A percentile compares a stretch with the other conserved stretches of the same genome.
phyloP scores from a whole-genome alignment of 2,797 vertebrate genomes.

The Hypotaenidia philippensis region DNA sequence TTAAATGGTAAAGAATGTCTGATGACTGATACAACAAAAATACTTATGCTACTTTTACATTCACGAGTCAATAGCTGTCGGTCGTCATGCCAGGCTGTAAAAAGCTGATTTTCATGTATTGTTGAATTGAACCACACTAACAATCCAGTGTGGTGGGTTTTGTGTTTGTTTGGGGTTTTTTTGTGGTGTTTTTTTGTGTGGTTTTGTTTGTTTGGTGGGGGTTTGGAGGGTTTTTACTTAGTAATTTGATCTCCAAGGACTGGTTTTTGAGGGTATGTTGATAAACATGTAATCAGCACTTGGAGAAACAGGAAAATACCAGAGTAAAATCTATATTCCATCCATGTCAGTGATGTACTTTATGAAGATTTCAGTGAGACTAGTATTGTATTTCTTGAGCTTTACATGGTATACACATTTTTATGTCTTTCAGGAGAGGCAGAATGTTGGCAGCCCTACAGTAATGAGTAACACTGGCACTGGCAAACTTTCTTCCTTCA shows the following conservation, averaged over 20 bases:
- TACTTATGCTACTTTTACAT: background rate
- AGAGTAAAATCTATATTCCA: background rate
- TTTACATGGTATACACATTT: background rate
- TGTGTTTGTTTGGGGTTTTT: background rate
- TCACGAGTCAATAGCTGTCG: background rate
- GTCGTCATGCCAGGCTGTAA: background rate
- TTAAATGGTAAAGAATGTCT: background rate
- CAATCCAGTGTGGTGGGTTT: background rate
- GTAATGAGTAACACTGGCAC: background rate
- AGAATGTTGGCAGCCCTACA: background rate
- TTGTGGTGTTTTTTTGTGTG: background rate
- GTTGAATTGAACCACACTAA: background rate
- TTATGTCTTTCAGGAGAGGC: background rate
- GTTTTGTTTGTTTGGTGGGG: background rate
- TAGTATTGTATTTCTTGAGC: background rate
- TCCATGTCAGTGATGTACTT: background rate
- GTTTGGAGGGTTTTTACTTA: background rate
- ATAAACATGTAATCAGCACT: rapidly evolving
- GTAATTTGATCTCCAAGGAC: background rate
- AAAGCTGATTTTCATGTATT: background rate
- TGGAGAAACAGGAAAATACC: background rate
- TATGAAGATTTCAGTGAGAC: background rate
- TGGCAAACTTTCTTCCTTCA: background rate
- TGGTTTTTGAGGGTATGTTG: background rate
- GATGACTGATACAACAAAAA: background rate